Base-by-base conservation (phyloP, 2,888 invertebrate genomes). In the Chrysolina americana region DNA sequence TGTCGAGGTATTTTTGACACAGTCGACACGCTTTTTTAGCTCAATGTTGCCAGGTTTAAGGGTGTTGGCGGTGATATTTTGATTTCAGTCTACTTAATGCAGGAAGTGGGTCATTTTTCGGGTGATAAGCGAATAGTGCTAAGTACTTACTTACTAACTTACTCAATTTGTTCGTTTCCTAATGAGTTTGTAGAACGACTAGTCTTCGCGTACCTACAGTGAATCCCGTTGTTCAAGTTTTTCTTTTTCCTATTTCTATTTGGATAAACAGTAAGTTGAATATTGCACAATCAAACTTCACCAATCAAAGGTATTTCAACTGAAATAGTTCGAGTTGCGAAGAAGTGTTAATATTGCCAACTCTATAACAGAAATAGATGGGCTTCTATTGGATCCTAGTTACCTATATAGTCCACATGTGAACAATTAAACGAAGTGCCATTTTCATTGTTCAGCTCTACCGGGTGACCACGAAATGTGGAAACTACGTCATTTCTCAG, bases 1-100 rank as follows among this genome's bases (percentile, higher is more conserved):
- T 88, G 90, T 93, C 79, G 95, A 95, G 91, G 95, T 95, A 84
- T 73, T 68, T 74, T 47, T 65, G 64, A 70, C 59, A 62, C 41
- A 28, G 70, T 73, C 23, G 62, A 62, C 44, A 62, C 23, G 23
- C 44, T 71, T 56, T 28, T 6, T 64, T 44, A 44, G 36, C 64
- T 69, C 73, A 65, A 70, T 47, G 69, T 73, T 73, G 73, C 73
- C 73, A 53, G 11, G 36, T 69, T 65, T 48, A 36, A 36, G 59
- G 59, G 23, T 59, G 59, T 36, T n/a, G 36, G 23, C 19, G 3
- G 2, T 28, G 59, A 13, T 59, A 28, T 59, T 59, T 59, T 59
- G 59, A 59, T 59, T 59, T 59, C 28, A 28, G 28, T 59, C 28
- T 15, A 59, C 59, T 56, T 56, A 21, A 56, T 59, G 28, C 15